phyloP scores from a whole-genome alignment of 2,113 vertebrate species.

The Meriones unguiculatus region DNA sequence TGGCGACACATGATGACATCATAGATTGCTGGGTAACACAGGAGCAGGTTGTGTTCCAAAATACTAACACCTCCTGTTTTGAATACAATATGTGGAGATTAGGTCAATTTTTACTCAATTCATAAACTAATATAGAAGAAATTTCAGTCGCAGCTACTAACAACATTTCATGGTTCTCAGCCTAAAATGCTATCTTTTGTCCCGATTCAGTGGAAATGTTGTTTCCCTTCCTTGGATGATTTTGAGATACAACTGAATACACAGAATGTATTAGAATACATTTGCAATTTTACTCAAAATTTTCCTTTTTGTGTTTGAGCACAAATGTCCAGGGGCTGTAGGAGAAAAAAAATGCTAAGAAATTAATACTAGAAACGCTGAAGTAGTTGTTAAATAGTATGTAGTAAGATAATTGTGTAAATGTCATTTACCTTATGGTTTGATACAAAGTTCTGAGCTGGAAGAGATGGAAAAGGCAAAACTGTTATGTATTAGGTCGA shows the following conservation, averaged over 20 bases:
- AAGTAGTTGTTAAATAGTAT: neutral
- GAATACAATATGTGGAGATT: neutral
- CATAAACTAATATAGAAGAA: conserved; percentile 40
- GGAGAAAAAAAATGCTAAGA: neutral
- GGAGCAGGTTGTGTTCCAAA: too few species aligned
- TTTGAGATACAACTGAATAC: conserved; percentile 39
- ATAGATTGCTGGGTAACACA: too few species aligned
- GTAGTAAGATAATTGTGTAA: neutral
- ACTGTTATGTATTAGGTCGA: neutral
- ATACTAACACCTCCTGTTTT: neutral
- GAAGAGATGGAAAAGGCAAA: neutral
- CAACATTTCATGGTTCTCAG: conserved; percentile 36
- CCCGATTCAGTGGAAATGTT: conserved; percentile 58
- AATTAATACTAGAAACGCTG: neutral
- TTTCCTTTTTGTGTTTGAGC: neutral
- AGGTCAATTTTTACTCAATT: neutral
- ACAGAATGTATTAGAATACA: conserved; percentile 66
- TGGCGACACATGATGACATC: too few species aligned
- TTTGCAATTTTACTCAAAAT: conserved; percentile 49
- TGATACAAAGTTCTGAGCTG: neutral
- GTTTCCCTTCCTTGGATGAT: conserved; percentile 54
- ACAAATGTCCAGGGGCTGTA: neutral
- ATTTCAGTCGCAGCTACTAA: neutral
- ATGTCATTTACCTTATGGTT: conserved; percentile 7
- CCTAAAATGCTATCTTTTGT: conserved; percentile 45